phyloP scores from a whole-genome alignment of 2,888 invertebrate species.

The Xestia c-nigrum region DNA sequence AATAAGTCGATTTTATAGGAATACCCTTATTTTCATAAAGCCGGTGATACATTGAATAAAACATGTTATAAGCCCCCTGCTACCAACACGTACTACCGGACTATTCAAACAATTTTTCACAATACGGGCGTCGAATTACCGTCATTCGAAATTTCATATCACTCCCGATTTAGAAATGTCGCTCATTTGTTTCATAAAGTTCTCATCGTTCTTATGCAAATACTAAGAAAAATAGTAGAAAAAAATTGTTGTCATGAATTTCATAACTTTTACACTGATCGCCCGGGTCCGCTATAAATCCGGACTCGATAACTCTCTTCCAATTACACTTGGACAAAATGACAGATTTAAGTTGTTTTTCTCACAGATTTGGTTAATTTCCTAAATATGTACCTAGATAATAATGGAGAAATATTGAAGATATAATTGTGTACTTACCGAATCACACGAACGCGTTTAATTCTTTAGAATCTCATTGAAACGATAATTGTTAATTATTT shows the following conservation, averaged over 20 bases:
- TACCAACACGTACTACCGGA: no score
- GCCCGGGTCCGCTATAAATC: not conserved
- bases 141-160: no score
- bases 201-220: not conserved
- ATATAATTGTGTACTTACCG: slow-evolving; percentile 24
- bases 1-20: no score
- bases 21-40: no score
- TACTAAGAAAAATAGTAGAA: not conserved
- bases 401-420: not conserved
- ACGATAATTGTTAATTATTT: not conserved
- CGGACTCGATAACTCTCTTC: not conserved
- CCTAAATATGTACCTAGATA: not conserved
- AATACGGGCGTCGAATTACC: no score
- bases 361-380: not conserved
- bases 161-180: slow-evolving; percentile 4
- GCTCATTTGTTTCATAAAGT: not conserved
- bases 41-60: no score
- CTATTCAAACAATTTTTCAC: no score
- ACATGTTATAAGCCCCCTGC: no score
- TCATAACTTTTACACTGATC: not conserved
- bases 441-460: not conserved
- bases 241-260: not conserved
- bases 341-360: not conserved
- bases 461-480: slow-evolving; percentile 1
- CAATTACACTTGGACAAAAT: not conserved